phyloP scores from a whole-genome alignment of 1,140 invertebrate species.

The Zophobas morio region DNA sequence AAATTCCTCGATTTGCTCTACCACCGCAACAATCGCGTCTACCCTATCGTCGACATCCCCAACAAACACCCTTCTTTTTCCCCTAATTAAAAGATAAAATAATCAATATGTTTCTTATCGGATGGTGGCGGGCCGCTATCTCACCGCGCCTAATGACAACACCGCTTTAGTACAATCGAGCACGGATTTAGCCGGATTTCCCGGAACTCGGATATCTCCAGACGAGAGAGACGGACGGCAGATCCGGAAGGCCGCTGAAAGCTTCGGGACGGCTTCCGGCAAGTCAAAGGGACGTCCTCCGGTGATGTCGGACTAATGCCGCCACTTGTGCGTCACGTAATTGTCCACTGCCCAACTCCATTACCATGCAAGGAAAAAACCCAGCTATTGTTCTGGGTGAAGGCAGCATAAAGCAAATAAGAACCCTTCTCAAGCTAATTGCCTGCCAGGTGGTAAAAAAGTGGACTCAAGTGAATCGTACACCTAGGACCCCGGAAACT shows the following conservation, averaged over 20 bases:
- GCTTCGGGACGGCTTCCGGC: constrained; percentile 43
- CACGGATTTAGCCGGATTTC: constrained; percentile 46
- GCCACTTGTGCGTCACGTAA: constrained; percentile 33
- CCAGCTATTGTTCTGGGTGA: neutral
- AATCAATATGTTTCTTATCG: constrained; percentile 41
- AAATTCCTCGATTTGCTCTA: no score
- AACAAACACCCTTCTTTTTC: no score
- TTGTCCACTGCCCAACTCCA: constrained; percentile 18
- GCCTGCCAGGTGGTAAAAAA: neutral
- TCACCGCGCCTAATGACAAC: constrained; percentile 43
- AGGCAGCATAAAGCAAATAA: neutral
- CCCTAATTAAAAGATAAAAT: constrained; percentile 45
- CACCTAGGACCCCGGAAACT: no score
- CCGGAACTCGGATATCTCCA: constrained; percentile 45
- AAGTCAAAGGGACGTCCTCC: constrained; percentile 36
- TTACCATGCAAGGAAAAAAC: neutral
- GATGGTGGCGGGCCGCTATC: constrained; percentile 17
- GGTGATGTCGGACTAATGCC: constrained; percentile 23
- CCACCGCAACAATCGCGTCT: no score
- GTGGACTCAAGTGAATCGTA: neutral
- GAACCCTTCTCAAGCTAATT: constrained; percentile 4
- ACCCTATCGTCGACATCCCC: no score
- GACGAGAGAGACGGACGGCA: constrained; percentile 37
- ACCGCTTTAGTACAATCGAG: constrained; percentile 44
- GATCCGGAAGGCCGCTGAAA: constrained; percentile 42